Percentiles rank a stretch among this genome's conserved stretches.
These are phyloP conservation scores for Taurulus bubalis DNA, from an alignment of 2,113 vertebrate species.

Conservation along the genomic window DNA sequence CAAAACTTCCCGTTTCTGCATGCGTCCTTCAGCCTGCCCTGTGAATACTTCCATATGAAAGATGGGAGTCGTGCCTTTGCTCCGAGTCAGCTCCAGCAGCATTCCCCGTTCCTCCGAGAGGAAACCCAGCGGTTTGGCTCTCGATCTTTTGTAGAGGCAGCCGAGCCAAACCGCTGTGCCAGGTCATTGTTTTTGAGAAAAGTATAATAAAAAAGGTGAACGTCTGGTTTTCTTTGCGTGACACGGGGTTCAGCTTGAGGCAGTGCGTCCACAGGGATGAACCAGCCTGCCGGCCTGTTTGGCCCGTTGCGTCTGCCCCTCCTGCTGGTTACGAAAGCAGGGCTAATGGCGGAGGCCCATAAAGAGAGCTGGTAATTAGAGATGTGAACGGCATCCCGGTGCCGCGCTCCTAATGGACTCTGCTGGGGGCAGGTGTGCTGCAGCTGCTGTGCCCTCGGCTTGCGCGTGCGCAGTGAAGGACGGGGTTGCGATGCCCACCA, in stretches of 20 bases:
- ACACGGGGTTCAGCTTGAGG: slow-evolving; percentile 30
- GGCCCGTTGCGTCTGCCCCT: background rate
- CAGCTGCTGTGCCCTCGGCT: slow-evolving; percentile 91
- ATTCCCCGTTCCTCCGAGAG: slow-evolving; percentile 26
- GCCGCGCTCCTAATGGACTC: slow-evolving; percentile 20
- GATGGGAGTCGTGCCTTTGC: slow-evolving; percentile 16
- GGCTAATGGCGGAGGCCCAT: slow-evolving; percentile 6
- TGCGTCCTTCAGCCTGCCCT: slow-evolving; percentile 41
- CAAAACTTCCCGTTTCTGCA: slow-evolving; percentile 29
- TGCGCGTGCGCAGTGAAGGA: slow-evolving; percentile 83
- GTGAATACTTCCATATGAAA: slow-evolving; percentile 51
- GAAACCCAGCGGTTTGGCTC: slow-evolving; percentile 39
- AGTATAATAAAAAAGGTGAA: slow-evolving; percentile 24
- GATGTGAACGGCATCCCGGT: background rate
- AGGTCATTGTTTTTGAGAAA: slow-evolving; percentile 38
- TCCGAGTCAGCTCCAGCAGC: slow-evolving; percentile 28
- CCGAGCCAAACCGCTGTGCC: background rate
- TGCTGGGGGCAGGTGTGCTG: slow-evolving; percentile 90
- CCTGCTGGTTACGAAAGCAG: slow-evolving; percentile 37
- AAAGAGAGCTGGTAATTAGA: slow-evolving; percentile 36
- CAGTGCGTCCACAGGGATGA: slow-evolving; percentile 16
- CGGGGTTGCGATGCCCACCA: slow-evolving; percentile 84
- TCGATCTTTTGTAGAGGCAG: slow-evolving; percentile 7
- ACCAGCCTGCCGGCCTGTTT: slow-evolving; percentile 6
- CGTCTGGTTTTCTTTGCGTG: slow-evolving; percentile 29